Conservation (phyloP, 2,797 vertebrate species). For the Parambassis ranga region DNA sequence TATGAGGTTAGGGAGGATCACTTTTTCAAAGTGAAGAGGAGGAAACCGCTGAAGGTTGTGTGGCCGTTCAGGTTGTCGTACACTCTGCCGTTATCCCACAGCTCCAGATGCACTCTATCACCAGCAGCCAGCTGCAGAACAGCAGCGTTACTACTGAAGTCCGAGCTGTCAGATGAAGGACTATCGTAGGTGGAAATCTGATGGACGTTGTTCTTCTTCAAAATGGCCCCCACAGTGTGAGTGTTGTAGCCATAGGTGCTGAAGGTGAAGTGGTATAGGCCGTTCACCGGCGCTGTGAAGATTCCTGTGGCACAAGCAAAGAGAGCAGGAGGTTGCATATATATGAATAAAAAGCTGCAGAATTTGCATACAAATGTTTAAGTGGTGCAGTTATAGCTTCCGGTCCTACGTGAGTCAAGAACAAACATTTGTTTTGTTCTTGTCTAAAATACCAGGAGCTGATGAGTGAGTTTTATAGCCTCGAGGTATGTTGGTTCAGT, state of each 20-base stretch:
- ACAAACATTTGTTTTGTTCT: no score
- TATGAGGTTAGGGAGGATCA: no score
- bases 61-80: conserved; percentile 48
- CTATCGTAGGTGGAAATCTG: conserved; percentile 24
- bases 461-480: not conserved
- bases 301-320: conserved; percentile 19
- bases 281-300: conserved; percentile 39
- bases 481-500: not conserved
- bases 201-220: conserved; percentile 20
- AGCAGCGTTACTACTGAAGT: conserved; percentile 24
- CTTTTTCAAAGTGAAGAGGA: conserved; percentile 23
- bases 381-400: no score
- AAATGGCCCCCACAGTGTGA: conserved; percentile 13
- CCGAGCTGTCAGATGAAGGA: not conserved
- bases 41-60: conserved; percentile 44
- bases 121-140: conserved; percentile 20
- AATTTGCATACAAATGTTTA: no score
- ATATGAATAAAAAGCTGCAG: no score
- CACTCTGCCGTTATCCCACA: conserved; percentile 30
- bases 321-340: no score
- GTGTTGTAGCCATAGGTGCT: conserved; percentile 40
- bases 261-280: conserved; percentile 47
- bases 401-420: no score
- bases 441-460: conserved; percentile 9
- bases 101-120: conserved; percentile 20